Evolutionary conservation across 2,888 invertebrate species (phyloP), one percentile per base, ranked within the genome.

Genomic region (Candidula unifasciata): DNA sequence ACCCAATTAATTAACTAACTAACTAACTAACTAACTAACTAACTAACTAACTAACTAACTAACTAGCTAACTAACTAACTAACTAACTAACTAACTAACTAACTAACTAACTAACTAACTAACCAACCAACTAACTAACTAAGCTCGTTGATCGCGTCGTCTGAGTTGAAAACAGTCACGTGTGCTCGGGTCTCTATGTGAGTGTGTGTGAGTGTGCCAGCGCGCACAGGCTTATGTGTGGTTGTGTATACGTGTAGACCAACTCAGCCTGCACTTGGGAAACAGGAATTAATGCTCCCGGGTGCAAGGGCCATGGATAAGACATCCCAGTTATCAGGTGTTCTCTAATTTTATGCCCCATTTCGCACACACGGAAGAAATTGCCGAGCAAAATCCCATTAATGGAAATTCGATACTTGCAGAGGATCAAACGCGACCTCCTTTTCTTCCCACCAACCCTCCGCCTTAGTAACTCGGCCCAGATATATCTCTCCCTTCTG

Each of bases 351-450:
- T 80, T 69, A 30, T 69, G 71, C 37, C 57, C 35, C 37, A 54
- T 71, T 80, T 80, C 71, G 33, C 57, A 69, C 69, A 35, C 33
- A 30, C 69, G 30, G 57, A 57, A 80, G 80, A 80, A 80, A 71
- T 80, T 80, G 54, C 35, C 27, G 57, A 18, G 33, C 18, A 71
- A 69, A 71, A 69, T 44, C 57, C 57, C 71, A 71, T 80, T 80
- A 33, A 80, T 80, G 16, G 57, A 18, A 71, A 80, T 80, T 80
- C 69, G 80, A 80, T 69, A 54, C 80, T 60, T 57, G 80, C 69
- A 33, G 54, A 57, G 30, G 69, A 80, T 80, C 80, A 80, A 80
- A 80, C 69, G 80, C 24, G 71, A 21, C 80, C 69, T 71, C 24
- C 30, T 21, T 27, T 33, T 57, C 71, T 60, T 54, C 18, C 69